Conservation (phyloP, 2,888 invertebrate species). For the Cacoxenus indagator region DNA sequence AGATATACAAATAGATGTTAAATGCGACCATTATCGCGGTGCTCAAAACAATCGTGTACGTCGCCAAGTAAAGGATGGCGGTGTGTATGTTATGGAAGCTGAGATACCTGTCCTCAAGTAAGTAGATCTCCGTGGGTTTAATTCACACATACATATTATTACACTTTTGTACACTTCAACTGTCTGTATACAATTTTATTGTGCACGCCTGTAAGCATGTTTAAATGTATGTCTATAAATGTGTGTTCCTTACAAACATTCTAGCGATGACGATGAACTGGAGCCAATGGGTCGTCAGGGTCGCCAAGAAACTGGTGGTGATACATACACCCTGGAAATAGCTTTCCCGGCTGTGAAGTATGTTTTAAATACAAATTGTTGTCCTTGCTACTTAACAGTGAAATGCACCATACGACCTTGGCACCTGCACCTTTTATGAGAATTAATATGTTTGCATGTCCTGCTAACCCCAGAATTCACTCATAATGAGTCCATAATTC, state of each 20-base stretch:
- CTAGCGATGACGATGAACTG: constrained; percentile 59
- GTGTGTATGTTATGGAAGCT: constrained; percentile 86
- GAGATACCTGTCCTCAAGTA: constrained; percentile 89
- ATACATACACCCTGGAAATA: constrained; percentile 92
- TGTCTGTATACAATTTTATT: constrained; percentile 38
- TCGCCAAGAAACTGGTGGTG: constrained; percentile 82
- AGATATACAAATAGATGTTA: constrained; percentile 90
- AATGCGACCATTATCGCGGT: constrained; percentile 84
- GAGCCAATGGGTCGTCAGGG: constrained; percentile 77
- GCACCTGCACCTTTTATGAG: constrained; percentile 9
- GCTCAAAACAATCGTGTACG: constrained; percentile 75
- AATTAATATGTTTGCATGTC: constrained; percentile 14
- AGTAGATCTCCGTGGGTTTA: constrained; percentile 69
- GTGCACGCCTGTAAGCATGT: constrained; percentile 25
- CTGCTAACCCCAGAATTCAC: constrained; percentile 38
- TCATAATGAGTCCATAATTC: neutral
- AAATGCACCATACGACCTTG: constrained; percentile 26
- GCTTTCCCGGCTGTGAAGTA: constrained; percentile 94
- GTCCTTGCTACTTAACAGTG: neutral
- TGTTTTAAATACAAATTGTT: constrained; percentile 69
- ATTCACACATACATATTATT: constrained; percentile 7
- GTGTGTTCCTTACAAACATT: constrained; percentile 54
- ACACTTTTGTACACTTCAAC: constrained; percentile 17
- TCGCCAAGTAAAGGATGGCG: constrained; percentile 79
- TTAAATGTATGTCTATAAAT: constrained; percentile 37